A percentile compares a stretch with the other conserved stretches of the same genome.
Evolutionary conservation across 1,140 invertebrate genomes (phyloP).

Genomic region (Aphis craccivora): DNA sequence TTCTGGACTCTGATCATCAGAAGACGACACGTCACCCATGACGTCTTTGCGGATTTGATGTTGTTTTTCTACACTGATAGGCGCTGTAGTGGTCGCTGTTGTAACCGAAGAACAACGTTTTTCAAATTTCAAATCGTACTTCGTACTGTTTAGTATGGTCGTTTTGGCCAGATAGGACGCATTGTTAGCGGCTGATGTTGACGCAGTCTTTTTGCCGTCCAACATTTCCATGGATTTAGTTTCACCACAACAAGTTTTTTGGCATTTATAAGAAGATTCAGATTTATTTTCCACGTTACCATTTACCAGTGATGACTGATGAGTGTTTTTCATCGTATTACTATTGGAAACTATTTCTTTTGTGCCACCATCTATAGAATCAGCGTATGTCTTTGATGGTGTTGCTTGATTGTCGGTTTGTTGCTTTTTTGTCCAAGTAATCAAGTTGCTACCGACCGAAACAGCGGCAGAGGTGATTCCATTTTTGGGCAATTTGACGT

Average conservation of each 20-base stretch:
- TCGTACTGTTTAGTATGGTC: slow-evolving; percentile 22
- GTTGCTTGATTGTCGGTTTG: neutral
- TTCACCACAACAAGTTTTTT: neutral
- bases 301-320: neutral
- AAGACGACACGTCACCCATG: neutral
- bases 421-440: slow-evolving; percentile 16
- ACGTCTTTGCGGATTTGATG: neutral
- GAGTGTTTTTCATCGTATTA: neutral
- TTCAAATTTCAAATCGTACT: slow-evolving; percentile 54
- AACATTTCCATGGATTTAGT: neutral
- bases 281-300: neutral
- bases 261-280: neutral
- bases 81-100: too few species aligned
- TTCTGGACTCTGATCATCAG: slow-evolving; percentile 44
- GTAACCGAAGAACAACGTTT: neutral
- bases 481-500: slow-evolving; percentile 62
- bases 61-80: neutral
- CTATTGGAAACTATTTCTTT: neutral
- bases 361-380: too few species aligned
- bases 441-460: slow-evolving; percentile 17
- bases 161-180: slow-evolving; percentile 18
- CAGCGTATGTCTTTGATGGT: neutral
- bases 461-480: neutral
- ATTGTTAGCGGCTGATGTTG: neutral
- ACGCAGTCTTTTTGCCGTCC: neutral